Conservation (phyloP, 2,888 invertebrate genomes). For the Scaptodrosophila latifasciaeformis region DNA sequence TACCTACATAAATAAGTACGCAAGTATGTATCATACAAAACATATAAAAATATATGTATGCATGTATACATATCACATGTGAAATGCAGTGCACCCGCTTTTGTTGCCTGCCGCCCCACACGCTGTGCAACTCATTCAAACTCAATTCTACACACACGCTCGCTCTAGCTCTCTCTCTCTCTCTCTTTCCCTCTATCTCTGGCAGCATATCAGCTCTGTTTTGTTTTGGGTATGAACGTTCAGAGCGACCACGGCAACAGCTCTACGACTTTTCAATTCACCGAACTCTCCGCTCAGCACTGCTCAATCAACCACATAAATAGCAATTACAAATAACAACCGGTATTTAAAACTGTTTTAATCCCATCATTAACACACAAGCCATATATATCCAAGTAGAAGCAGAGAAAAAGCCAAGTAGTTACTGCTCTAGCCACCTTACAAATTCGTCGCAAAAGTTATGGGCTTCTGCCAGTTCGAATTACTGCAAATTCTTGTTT, state of each 20-base stretch:
- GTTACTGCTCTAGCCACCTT: conserved; percentile 2
- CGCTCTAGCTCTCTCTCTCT: too few species aligned
- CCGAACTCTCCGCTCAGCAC: conserved; percentile 11
- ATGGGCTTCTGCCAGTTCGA: background rate
- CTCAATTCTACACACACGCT: conserved; percentile 54
- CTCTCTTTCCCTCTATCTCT: too few species aligned
- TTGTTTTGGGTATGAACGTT: background rate
- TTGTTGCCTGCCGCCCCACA: conserved; percentile 5
- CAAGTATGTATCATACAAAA: too few species aligned
- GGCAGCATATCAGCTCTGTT: background rate
- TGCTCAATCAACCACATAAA: conserved; percentile 35
- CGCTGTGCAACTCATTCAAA: conserved; percentile 48
- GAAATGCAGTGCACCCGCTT: conserved; percentile 31
- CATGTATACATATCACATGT: conserved; percentile 8
- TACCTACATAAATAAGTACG: too few species aligned
- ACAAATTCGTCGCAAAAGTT: conserved; percentile 14
- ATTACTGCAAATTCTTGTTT: background rate
- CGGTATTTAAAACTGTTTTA: conserved; percentile 54
- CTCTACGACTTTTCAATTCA: conserved; percentile 12
- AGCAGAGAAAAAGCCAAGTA: background rate
- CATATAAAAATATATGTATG: conserved; percentile 63
- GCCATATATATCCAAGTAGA: conserved; percentile 3
- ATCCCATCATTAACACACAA: conserved; percentile 38
- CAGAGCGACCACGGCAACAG: conserved; percentile 6
- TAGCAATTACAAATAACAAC: conserved; percentile 51